Conservation (phyloP, 37 sponge, comb jelly and placozoan species). For the Spongilla lacustris region DNA sequence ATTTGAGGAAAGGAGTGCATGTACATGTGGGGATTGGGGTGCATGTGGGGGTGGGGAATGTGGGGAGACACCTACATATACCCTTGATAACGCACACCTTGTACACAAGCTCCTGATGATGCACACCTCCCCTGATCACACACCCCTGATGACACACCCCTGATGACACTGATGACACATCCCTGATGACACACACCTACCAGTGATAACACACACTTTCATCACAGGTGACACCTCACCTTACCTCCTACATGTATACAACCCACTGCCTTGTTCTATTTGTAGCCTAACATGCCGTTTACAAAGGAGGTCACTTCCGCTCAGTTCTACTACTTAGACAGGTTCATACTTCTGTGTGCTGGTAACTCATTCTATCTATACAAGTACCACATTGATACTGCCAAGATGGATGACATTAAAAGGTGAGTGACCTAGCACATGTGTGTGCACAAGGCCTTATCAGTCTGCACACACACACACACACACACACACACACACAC, state of each 20-base stretch:
- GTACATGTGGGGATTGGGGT: too few relatives aligned
- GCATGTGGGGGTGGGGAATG: too few relatives aligned
- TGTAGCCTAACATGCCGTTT: slow-evolving; percentile 44
- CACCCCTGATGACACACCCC: too few relatives aligned
- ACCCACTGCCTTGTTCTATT: background rate
- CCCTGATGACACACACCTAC: background rate
- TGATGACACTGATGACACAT: too few relatives aligned
- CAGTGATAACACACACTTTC: background rate
- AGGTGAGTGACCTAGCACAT: slow-evolving; percentile 40
- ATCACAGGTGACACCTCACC: background rate
- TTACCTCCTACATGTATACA: slow-evolving; percentile 21
- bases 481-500: too few relatives aligned
- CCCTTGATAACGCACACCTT: too few relatives aligned
- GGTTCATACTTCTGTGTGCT: slow-evolving; percentile 85
- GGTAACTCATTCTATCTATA: slow-evolving; percentile 75
- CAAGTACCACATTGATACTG: slow-evolving; percentile 89
- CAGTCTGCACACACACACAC: too few relatives aligned
- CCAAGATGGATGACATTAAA: slow-evolving; percentile 81
- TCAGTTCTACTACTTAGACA: slow-evolving; percentile 97
- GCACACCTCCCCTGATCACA: background rate
- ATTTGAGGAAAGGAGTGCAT: too few relatives aligned
- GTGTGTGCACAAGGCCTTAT: background rate
- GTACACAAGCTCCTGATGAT: too few relatives aligned
- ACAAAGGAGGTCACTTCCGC: slow-evolving; percentile 62
- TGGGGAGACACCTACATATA: too few relatives aligned